These are phyloP conservation scores for Shargacucullia verbasci DNA, from an alignment of 2,888 invertebrate genomes.

Conservation along the genomic window DNA sequence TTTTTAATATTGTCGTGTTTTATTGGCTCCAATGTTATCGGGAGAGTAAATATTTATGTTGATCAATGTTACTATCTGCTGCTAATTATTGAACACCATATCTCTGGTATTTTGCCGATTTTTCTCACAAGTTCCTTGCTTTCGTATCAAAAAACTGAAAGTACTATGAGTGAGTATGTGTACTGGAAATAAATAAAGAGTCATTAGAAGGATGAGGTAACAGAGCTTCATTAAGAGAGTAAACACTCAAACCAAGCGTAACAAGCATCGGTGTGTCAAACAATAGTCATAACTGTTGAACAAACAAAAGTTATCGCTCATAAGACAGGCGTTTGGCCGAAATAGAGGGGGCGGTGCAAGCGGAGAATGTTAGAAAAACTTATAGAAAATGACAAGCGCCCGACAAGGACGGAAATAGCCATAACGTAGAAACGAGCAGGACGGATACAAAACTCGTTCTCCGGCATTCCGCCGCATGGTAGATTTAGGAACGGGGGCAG, in stretches of 20 bases:
- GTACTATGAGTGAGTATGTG: slow-evolving; percentile 37
- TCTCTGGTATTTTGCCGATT: too few relatives aligned
- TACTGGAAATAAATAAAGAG: slow-evolving; percentile 60
- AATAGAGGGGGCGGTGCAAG: slow-evolving; percentile 82
- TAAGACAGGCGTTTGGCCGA: slow-evolving; percentile 81
- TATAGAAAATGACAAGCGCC: slow-evolving; percentile 88
- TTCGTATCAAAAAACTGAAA: slow-evolving; percentile 28
- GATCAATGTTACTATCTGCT: slow-evolving; percentile 49
- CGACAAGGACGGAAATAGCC: slow-evolving; percentile 81
- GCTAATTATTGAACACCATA: slow-evolving; percentile 59
- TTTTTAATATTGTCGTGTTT: slow-evolving; percentile 66
- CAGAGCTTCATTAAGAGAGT: slow-evolving; percentile 80
- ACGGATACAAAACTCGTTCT: slow-evolving; percentile 87
- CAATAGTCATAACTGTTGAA: slow-evolving; percentile 85
- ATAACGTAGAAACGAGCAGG: slow-evolving; percentile 79
- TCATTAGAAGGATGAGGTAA: slow-evolving; percentile 74
- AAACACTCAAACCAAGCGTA: slow-evolving; percentile 82
- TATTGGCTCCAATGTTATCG: slow-evolving; percentile 63
- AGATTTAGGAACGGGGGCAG: slow-evolving; percentile 89
- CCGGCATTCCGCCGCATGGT: slow-evolving; percentile 88
- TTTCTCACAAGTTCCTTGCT: slow-evolving; percentile 15
- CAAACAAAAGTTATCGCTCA: slow-evolving; percentile 84
- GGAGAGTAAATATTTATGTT: slow-evolving; percentile 64
- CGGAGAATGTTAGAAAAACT: slow-evolving; percentile 88
- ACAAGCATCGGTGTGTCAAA: slow-evolving; percentile 84